These are phyloP conservation scores for Melanargia galathea DNA, from an alignment of 2,888 invertebrate genomes.

Conservation along the genomic window DNA sequence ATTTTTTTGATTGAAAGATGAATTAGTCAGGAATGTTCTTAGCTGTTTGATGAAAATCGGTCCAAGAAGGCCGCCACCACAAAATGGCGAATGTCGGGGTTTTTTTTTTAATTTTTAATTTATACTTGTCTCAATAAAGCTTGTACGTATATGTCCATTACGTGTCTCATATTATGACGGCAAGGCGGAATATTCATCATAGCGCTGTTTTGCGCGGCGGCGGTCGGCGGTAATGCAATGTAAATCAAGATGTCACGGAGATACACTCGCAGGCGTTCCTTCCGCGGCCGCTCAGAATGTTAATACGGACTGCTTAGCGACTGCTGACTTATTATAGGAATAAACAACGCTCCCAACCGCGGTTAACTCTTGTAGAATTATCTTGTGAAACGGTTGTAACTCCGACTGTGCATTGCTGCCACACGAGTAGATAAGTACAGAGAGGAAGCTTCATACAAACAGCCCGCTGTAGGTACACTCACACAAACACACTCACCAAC, in stretches of 20 bases:
- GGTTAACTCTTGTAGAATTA: slow-evolving; percentile 17
- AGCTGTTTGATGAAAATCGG: too few relatives aligned
- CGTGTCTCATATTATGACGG: slow-evolving; percentile 33
- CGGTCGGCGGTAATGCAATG: slow-evolving; percentile 37
- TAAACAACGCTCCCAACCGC: slow-evolving; percentile 27
- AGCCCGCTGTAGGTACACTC: too few relatives aligned
- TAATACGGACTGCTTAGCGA: slow-evolving; percentile 41
- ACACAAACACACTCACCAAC: too few relatives aligned
- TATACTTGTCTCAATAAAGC: background rate
- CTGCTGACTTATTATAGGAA: slow-evolving; percentile 38
- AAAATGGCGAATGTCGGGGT: too few relatives aligned
- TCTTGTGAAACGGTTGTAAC: background rate
- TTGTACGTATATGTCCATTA: background rate
- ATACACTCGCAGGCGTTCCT: slow-evolving; percentile 40
- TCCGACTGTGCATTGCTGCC: background rate
- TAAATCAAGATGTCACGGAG: slow-evolving; percentile 41
- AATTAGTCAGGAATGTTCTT: too few relatives aligned
- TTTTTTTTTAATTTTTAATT: too few relatives aligned
- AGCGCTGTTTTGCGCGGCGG: slow-evolving; percentile 14
- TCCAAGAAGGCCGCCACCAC: too few relatives aligned
- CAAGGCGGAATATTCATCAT: slow-evolving; percentile 21
- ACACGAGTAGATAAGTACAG: too few relatives aligned
- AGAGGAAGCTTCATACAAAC: too few relatives aligned
- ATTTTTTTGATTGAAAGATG: too few relatives aligned
- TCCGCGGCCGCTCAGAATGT: slow-evolving; percentile 42